Evolutionary conservation across 1,140 invertebrate genomes (phyloP).

Genomic region (Zaprionus camerounensis): DNA sequence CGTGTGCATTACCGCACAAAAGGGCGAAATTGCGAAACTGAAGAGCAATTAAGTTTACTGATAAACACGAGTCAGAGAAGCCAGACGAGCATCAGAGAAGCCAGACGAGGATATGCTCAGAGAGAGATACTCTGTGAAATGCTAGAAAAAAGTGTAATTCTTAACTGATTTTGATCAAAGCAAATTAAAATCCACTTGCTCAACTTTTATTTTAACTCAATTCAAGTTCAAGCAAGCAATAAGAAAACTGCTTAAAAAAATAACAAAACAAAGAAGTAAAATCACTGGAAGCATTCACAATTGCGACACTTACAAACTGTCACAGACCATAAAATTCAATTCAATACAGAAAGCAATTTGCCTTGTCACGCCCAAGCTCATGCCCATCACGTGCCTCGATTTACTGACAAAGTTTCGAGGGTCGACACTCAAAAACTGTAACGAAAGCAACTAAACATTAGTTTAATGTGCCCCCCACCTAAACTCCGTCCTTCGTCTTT

Average conservation of each 20-base stretch:
- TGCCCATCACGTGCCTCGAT: conserved; percentile 77
- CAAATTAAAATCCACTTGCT: background rate
- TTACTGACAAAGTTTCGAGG: conserved; percentile 79
- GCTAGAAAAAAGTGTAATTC: background rate
- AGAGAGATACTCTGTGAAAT: background rate
- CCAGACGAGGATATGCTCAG: background rate
- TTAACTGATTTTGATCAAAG: background rate
- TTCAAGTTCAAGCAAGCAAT: conserved; percentile 1
- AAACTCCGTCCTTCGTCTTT: background rate
- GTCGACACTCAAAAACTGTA: conserved; percentile 77
- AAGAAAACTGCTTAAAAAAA: background rate
- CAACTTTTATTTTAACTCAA: background rate
- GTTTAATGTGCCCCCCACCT: conserved; percentile 61
- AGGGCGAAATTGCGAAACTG: background rate
- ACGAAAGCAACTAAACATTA: conserved; percentile 80
- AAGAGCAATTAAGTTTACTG: background rate
- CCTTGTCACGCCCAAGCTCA: conserved; percentile 61
- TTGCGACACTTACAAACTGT: conserved; percentile 63
- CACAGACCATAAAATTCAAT: conserved; percentile 79
- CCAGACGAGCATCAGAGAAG: background rate
- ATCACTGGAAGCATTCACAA: conserved; percentile 29
- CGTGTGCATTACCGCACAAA: background rate
- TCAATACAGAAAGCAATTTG: conserved; percentile 72
- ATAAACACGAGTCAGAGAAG: background rate
- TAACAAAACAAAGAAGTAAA: background rate